Base-by-base conservation (phyloP, 2,113 vertebrate genomes). In the Dascyllus trimaculatus region DNA sequence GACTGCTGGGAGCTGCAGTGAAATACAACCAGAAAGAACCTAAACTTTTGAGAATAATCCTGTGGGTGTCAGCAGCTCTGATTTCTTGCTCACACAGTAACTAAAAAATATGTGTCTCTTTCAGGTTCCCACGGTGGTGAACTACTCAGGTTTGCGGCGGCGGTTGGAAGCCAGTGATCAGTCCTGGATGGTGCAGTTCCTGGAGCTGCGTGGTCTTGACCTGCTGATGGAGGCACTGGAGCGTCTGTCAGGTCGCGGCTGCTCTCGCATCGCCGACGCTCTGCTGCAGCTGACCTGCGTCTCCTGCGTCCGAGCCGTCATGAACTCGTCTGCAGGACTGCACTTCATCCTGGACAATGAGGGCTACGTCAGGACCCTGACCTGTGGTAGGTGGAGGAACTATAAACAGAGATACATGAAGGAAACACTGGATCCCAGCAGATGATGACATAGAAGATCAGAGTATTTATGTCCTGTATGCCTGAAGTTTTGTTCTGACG, bases 231-330 rank as follows among this genome's bases (percentile, higher is more conserved):
- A 97, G 89, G 97, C 96, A 0, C 81, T 99, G 93, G 96, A 96
- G 21, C 94, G 96, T 64, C 93, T 99, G 61, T 98, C 97, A 0
- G 96, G 97, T 2, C 93, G 96, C 0, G 95, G 97, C 0, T 96
- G 96, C 51, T 90, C 96, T 5, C 95, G 95, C 32, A 97, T 98
- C 19, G 56, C 96, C 0, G 95, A 98, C 19, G 95, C 97, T 2
- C 93, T 98, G 80, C 94, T 98, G 45, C 97, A 98, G 92, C 95
- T 99, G 78, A 98, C 97, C 21, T 98, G 97, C 14, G 91, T 99
- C 17, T 94, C 92, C 86, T 98, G 97, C 2, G 91, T 99, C 77
- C 93, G 96, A 0, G 96, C 96, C 0, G 92, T 99, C 70, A 95
- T 99, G 96, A 99, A 99, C 92, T 97, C 97, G 0, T 95, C 87